Evolutionary conservation across 2,113 vertebrate species (phyloP).

Genomic region (Ardeotis arabs): DNA sequence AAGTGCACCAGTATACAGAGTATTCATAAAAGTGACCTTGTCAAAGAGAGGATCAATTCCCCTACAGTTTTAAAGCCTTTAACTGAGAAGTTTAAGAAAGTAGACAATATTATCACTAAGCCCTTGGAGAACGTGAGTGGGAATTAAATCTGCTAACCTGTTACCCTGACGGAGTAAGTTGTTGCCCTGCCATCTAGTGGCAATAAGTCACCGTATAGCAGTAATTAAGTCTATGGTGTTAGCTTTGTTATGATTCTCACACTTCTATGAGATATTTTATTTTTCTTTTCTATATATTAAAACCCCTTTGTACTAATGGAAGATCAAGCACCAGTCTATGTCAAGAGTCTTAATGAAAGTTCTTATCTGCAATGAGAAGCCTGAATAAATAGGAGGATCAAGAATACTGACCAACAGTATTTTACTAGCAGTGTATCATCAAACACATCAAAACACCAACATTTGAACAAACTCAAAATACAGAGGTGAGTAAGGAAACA

Average conservation of each 20-base stretch:
- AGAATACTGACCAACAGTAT: neutral
- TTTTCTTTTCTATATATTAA: neutral
- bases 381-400: neutral
- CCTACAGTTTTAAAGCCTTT: neutral
- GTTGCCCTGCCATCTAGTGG: constrained; percentile 61
- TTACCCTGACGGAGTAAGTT: neutral
- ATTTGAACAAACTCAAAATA: neutral
- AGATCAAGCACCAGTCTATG: neutral
- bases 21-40: neutral
- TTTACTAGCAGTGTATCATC: neutral
- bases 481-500: neutral
- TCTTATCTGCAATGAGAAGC: neutral
- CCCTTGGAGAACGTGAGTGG: accelerated
- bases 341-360: neutral
- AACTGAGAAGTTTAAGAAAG: neutral
- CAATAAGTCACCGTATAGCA: neutral
- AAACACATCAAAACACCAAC: neutral
- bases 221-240: neutral
- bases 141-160: accelerated
- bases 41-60: neutral
- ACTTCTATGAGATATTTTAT: neutral
- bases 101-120: neutral
- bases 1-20: neutral
- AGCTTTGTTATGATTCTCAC: neutral
- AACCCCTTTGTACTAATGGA: neutral